Base-by-base conservation (phyloP, 2,888 invertebrate species). In the Drosophila buzzatii region DNA sequence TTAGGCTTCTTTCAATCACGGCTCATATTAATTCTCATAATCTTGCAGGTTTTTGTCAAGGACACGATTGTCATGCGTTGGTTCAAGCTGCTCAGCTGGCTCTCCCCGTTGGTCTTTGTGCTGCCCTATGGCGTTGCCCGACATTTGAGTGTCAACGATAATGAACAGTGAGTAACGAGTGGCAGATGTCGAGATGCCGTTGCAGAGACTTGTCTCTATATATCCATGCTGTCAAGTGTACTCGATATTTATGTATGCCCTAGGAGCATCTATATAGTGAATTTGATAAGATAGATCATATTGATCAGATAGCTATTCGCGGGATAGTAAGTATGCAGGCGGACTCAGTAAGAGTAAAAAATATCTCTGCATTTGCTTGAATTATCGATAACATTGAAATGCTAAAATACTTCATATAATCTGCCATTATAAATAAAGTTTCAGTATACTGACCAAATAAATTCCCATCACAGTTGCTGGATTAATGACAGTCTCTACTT, bases 41-140 rank as follows among this genome's bases (percentile, higher is more conserved):
- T 10, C n/a, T 68, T 59, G 7, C 91, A 95, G 95, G 94, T 97
- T 18, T 97, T 97, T 91, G 95, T 96, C 42, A 94, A 95, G 82
- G 96, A 97, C 79, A 95, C 95, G 61, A 94, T 95, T 57, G 95
- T 96, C 3, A 94, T 96, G 94, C 94, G 94, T 59, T 95, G 95
- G 94, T 96, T 97, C 91, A 94, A 95, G 72, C 89, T 94, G 0
- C 92, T 96, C 45, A 96, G 97, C 52, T 97, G 97, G 97, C 94
- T 95, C 0, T 88, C 94, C 0, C 95, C 96, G 0, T 74, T 95
- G 10, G 44, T 94, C 23, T 93, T 96, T 65, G 93, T 95, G 4
- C 35, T 93, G 94, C 81, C 91, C 93, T 44, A 93, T 95, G 89
- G 85, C 14, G 60, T 81, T 55, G 91, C 91, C 6, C 79, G 92